phyloP scores from a whole-genome alignment of 2,888 invertebrate genomes.

The Parasteatoda lunata region DNA sequence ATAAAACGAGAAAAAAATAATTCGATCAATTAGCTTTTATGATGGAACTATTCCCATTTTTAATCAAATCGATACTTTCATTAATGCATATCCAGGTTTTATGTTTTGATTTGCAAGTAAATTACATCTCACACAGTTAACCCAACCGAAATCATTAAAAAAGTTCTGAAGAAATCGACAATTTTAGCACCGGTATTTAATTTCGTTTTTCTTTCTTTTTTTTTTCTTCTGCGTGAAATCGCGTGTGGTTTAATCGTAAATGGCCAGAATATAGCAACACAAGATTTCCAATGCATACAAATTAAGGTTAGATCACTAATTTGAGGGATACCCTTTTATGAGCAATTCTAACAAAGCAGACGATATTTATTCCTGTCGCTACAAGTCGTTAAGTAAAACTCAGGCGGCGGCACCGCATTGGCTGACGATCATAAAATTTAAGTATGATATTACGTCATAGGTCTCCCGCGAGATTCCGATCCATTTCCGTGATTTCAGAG shows the following conservation, averaged over 20 bases:
- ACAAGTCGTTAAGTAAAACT: conserved; percentile 44
- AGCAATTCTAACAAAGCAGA: conserved; percentile 26
- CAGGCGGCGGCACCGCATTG: conserved; percentile 38
- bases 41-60: too few species aligned
- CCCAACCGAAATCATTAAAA: conserved; percentile 2
- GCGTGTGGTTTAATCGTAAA: conserved; percentile 40
- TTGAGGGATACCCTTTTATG: conserved; percentile 27
- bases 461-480: conserved; percentile 34
- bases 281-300: conserved; percentile 50
- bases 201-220: too few species aligned
- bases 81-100: not conserved
- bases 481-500: conserved; percentile 41
- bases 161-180: not conserved
- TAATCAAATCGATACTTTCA: too few species aligned
- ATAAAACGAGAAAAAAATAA: too few species aligned
- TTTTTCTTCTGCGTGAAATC: not conserved
- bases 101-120: conserved; percentile 2
- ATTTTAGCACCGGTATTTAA: not conserved
- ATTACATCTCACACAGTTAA: conserved; percentile 7
- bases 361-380: conserved; percentile 50
- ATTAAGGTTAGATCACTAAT: conserved; percentile 36
- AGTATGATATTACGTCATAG: conserved; percentile 30
- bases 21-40: too few species aligned
- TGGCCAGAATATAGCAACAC: conserved; percentile 23
- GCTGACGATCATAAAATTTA: conserved; percentile 38